A percentile compares a stretch with the other conserved stretches of the same genome.
phyloP scores from a whole-genome alignment of 2,888 invertebrate species.

The Phyllotreta cruciferae region DNA sequence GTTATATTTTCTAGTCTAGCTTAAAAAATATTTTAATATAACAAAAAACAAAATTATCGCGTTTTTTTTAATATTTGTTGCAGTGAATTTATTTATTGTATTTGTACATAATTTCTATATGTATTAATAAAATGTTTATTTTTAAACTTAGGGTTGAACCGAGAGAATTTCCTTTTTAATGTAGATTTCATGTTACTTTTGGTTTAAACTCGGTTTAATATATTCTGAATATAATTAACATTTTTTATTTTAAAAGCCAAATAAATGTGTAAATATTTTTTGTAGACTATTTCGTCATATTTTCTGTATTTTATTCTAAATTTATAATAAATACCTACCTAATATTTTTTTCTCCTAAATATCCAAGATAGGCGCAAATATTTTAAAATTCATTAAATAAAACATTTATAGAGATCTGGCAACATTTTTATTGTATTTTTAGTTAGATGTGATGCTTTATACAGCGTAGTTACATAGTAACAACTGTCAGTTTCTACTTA shows the following conservation, averaged over 20 bases:
- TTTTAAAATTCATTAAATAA: conserved; percentile 4
- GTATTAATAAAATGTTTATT: too few relatives aligned
- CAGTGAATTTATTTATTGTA: too few relatives aligned
- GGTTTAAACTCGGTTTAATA: background rate
- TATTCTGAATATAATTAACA: background rate
- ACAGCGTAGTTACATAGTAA: conserved; percentile 75
- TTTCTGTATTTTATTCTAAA: conserved; percentile 8
- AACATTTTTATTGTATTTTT: conserved; percentile 72
- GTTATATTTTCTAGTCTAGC: too few relatives aligned
- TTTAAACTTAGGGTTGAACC: too few relatives aligned
- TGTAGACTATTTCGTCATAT: background rate
- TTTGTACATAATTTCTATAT: too few relatives aligned
- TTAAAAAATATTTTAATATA: too few relatives aligned
- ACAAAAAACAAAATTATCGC: too few relatives aligned
- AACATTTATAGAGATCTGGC: conserved; percentile 62
- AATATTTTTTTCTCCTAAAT: background rate
- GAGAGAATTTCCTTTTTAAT: background rate
- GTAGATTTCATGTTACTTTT: background rate
- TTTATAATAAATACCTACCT: background rate
- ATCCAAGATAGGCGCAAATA: background rate
- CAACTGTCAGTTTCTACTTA: conserved; percentile 67
- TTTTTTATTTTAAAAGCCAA: conserved; percentile 14
- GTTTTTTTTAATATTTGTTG: too few relatives aligned
- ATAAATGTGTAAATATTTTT: conserved; percentile 12
- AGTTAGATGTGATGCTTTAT: conserved; percentile 70